Conservation (phyloP, 2,888 invertebrate species). For the Herminia tarsipennalis region DNA sequence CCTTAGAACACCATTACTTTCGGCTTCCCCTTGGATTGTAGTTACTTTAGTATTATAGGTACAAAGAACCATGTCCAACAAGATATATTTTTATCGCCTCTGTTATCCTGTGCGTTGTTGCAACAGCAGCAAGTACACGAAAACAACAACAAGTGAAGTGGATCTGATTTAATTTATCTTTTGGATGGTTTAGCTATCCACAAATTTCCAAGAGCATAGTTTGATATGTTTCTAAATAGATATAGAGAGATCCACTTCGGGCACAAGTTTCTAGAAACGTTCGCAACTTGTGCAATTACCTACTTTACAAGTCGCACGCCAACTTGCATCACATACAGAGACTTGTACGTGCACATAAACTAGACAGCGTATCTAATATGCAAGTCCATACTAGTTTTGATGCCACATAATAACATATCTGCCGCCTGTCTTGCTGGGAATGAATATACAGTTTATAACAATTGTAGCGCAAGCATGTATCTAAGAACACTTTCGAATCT, state of each 20-base stretch:
- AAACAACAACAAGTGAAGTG: slow-evolving; percentile 16
- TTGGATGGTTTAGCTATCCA: slow-evolving; percentile 15
- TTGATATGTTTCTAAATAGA: slow-evolving; percentile 29
- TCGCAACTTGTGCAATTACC: slow-evolving; percentile 42
- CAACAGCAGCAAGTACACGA: no score
- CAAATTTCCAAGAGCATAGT: slow-evolving; percentile 19
- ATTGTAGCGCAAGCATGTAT: no score
- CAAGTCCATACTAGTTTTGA: slow-evolving; percentile 13
- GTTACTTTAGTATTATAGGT: no score
- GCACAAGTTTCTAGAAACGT: slow-evolving; percentile 26
- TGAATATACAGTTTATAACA: no score
- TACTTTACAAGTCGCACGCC: slow-evolving; percentile 31
- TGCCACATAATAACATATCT: not conserved
- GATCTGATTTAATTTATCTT: slow-evolving; percentile 23
- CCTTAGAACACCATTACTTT: no score
- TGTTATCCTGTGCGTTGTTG: no score
- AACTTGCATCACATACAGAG: slow-evolving; percentile 23
- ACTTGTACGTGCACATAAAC: slow-evolving; percentile 11
- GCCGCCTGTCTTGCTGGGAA: not conserved
- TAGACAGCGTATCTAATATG: slow-evolving; percentile 4
- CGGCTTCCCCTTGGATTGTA: no score
- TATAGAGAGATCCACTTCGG: slow-evolving; percentile 26
- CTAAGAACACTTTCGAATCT: no score
- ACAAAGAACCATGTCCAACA: no score
- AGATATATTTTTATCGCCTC: no score